These are phyloP conservation scores for Papio anubis DNA, from an alignment of 2,113 vertebrate species.

Conservation along the genomic window DNA sequence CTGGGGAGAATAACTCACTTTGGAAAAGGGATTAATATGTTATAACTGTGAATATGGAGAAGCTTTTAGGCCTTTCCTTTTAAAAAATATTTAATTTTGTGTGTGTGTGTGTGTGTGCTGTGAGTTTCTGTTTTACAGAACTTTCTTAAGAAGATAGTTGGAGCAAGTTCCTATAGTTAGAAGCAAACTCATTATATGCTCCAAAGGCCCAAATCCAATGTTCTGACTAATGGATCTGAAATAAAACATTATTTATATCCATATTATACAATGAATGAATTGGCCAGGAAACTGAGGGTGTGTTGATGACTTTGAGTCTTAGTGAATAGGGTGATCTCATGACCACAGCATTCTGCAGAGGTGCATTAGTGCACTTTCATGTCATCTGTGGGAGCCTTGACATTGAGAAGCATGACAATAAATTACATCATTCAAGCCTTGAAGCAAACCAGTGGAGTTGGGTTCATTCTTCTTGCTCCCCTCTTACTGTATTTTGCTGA, in stretches of 20 bases:
- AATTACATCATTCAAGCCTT: neutral
- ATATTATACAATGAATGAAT: neutral
- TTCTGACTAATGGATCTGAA: neutral
- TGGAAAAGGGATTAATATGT: conserved; percentile 44
- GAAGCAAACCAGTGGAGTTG: neutral
- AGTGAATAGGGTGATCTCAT: neutral
- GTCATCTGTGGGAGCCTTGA: neutral
- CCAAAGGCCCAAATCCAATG: neutral
- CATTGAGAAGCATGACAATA: neutral
- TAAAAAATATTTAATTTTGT: too few species aligned
- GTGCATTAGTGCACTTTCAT: neutral
- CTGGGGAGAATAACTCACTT: neutral
- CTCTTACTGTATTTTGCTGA: neutral
- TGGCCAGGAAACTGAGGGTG: neutral
- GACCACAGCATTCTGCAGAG: neutral
- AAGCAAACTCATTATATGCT: conserved; percentile 3
- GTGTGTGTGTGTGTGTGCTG: too few species aligned
- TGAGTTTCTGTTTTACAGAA: neutral
- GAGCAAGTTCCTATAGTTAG: neutral
- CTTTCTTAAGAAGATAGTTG: conserved; percentile 10
- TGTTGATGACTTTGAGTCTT: neutral
- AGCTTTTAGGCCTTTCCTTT: neutral
- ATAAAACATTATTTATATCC: neutral
- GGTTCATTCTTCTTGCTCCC: neutral
- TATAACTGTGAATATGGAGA: conserved; percentile 35